Evolutionary conservation across 2,888 invertebrate species (phyloP).

Genomic region (Ellobium chinense): DNA sequence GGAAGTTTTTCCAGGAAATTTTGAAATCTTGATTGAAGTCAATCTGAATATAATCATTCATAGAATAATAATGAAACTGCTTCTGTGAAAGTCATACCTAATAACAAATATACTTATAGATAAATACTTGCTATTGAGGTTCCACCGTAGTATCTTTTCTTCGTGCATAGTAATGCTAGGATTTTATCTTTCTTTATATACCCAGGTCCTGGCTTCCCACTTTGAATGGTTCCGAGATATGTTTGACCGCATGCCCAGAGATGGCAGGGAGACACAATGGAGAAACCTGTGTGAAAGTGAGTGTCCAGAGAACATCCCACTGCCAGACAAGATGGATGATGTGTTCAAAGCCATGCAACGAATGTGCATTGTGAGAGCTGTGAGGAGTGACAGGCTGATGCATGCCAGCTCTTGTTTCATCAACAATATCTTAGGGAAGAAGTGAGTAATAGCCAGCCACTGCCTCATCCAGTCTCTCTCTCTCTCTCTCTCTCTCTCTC

Average conservation of each 20-base stretch:
- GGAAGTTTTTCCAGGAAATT: too few species aligned
- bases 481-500: too few species aligned
- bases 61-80: too few species aligned
- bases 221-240: constrained; percentile 79
- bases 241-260: constrained; percentile 78
- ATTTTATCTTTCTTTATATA: not conserved
- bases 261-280: constrained; percentile 79
- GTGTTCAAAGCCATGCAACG: constrained; percentile 75
- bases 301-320: constrained; percentile 70
- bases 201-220: constrained; percentile 73
- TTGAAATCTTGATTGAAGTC: too few species aligned
- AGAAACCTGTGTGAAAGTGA: constrained; percentile 77
- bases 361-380: constrained; percentile 76
- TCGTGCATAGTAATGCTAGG: too few species aligned
- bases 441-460: too few species aligned
- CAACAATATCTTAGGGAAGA: constrained; percentile 73
- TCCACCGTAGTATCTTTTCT: too few species aligned
- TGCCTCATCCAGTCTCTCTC: too few species aligned
- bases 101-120: too few species aligned
- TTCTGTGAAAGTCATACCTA: too few species aligned
- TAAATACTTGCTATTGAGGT: too few species aligned
- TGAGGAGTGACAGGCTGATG: constrained; percentile 76
- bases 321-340: constrained; percentile 78
- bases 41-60: too few species aligned
- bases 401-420: constrained; percentile 75